Conservation (phyloP, 2,113 vertebrate species). For the Syngnathus floridae region DNA sequence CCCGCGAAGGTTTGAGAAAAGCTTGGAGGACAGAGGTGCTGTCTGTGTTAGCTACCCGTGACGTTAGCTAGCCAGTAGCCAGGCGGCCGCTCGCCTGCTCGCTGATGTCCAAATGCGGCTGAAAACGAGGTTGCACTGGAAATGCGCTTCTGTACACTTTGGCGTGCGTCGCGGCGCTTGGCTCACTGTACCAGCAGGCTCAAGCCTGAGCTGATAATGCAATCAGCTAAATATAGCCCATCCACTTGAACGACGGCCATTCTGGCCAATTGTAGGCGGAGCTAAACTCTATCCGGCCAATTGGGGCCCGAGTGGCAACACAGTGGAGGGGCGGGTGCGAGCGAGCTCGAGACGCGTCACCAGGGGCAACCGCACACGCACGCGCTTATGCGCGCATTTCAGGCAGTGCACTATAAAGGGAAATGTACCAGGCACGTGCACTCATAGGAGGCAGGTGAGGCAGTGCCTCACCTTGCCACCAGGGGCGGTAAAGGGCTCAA, state of each 20-base stretch:
- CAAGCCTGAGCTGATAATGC: constrained; percentile 66
- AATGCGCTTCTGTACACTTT: background rate
- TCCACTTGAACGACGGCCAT: constrained; percentile 34
- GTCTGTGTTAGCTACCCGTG: background rate
- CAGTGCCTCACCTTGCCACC: too few relatives aligned
- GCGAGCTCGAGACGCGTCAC: constrained; percentile 61
- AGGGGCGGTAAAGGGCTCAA: too few relatives aligned
- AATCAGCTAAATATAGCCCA: constrained; percentile 69
- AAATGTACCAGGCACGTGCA: too few relatives aligned
- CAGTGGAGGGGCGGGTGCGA: constrained; percentile 30
- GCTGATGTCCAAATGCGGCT: background rate
- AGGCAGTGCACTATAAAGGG: too few relatives aligned
- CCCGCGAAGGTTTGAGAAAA: background rate
- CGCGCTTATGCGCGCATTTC: background rate
- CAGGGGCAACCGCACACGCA: constrained; percentile 55
- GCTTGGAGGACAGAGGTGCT: background rate
- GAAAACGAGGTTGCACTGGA: background rate
- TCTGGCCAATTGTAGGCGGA: constrained; percentile 22
- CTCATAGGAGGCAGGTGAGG: too few relatives aligned
- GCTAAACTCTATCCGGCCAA: constrained; percentile 33
- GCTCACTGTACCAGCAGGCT: constrained; percentile 28
- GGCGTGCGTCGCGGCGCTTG: background rate
- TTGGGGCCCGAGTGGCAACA: constrained; percentile 14
- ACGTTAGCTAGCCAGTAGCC: background rate
- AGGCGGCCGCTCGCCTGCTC: background rate